Base-by-base conservation (phyloP, 2,888 invertebrate genomes). In the Tiliacea citrago region DNA sequence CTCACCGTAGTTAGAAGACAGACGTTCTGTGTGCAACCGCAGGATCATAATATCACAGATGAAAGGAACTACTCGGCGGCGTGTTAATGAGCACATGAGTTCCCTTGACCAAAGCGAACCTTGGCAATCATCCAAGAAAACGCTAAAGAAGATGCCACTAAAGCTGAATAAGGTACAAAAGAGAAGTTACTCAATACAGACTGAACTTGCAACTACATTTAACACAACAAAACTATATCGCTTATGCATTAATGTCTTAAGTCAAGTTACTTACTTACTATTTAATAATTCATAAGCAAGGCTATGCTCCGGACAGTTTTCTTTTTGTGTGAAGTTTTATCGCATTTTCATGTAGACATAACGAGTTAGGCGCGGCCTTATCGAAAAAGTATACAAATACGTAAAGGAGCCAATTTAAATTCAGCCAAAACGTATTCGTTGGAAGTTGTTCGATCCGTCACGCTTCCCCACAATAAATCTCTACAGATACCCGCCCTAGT, bases 381-480 rank as follows among this genome's bases (percentile, higher is more conserved):
- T 86, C 87, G 81, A 84, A 88, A 85, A 86, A 83, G 69, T 82
- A 90, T 76, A 88, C 83, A 86, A 87, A 86, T 84, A 86, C 88
- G 89, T 89, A 91, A 92, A 92, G 90, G 87, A 90, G 88, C 90
- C 91, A 91, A 94, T 94, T 94, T 94, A 94, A 93, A 94, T 94
- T 93, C 92, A 91, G 88, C 86, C 90, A 88, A 88, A 92, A 91
- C 90, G 91, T 91, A 92, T 92, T 86, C 91, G 88, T 85, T 88
- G 88, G 90, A 91, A 94, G 91, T 93, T 93, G 92, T 91, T 90
- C 92, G 94, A 96, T 96, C 94, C 94, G 94, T 96, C 96, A 96
- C 94, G 95, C 91, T 93, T 92, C 91, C 92, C 92, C 86, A 85
- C 91, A 90, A 94, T 96, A 96, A 96, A 96, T 96, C 94, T 90